Base-by-base conservation (phyloP, 2,113 vertebrate genomes). In the Xiphophorus hellerii region DNA sequence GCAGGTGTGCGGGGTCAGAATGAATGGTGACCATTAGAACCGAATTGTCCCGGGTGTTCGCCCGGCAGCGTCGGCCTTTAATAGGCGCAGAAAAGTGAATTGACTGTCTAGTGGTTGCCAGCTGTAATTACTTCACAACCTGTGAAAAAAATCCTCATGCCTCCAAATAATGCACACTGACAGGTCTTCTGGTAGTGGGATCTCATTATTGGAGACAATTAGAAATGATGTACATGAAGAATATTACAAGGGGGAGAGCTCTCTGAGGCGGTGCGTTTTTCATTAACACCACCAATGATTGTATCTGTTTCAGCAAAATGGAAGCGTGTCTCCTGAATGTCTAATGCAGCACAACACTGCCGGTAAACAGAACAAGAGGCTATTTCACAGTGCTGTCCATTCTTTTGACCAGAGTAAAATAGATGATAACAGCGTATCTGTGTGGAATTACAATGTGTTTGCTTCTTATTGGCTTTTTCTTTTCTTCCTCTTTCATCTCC, bases 151-250 rank as follows among this genome's bases (percentile, higher is more conserved):
- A 27, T 69, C 73, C 69, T 67, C 11, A 65, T 28, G 80, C 54
- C 66, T 83, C 76, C 84, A 80, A 89, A 78, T 82, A 85, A 87
- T 79, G 77, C 82, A 74, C 42, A 67, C 72, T 84, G 89, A 93
- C 91, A 89, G 84, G 74, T 83, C 86, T 58, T 85, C 84, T 44
- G 62, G 70, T 79, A 10, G 81, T 82, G 65, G 68, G 78, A 90
- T 87, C 89, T 93, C 89, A 91, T 92, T 90, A 89, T 87, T 82
- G 85, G 82, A 92, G 88, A 87, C 87, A 90, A 93, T 93, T 90
- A 91, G 83, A 92, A 88, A 87, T 92, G 73, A 93, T 90, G 89
- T 89, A 89, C 74, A 92, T 84, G 83, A 86, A 74, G 85, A 92
- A 91, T 87, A 89, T 92, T 90, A 86, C 89, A 88, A 89, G 84